Conservation (phyloP, 2,797 vertebrate species). For the Chaetophractus vellerosus region DNA sequence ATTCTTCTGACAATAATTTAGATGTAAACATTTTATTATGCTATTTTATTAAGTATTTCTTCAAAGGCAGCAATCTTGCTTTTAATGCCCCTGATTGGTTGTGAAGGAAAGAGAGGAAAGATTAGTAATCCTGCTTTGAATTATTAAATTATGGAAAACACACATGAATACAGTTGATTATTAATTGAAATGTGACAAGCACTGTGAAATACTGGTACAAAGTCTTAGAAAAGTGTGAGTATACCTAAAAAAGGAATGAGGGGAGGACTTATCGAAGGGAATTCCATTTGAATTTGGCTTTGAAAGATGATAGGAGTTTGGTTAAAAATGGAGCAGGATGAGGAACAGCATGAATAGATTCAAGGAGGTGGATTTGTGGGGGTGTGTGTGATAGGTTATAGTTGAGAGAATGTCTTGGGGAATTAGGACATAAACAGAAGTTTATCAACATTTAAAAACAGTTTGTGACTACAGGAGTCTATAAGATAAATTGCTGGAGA, state of each 20-base stretch:
- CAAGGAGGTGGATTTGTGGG: background rate
- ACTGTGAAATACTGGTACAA: background rate
- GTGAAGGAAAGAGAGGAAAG: constrained; percentile 20
- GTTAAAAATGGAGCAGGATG: background rate
- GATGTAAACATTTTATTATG: background rate
- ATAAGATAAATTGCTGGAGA: background rate
- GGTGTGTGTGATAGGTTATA: background rate
- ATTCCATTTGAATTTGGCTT: constrained; percentile 44
- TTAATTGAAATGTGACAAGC: constrained; percentile 16
- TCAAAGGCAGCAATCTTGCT: background rate
- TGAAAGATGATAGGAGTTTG: constrained; percentile 24
- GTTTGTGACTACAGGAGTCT: background rate
- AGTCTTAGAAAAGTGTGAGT: background rate
- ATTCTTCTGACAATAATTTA: constrained; percentile 30
- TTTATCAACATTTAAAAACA: background rate
- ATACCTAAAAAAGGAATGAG: background rate
- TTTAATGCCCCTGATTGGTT: background rate
- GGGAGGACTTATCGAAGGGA: background rate
- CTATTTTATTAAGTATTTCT: background rate
- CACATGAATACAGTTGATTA: constrained; percentile 7
- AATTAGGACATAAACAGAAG: constrained; percentile 9
- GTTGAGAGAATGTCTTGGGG: background rate
- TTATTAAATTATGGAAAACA: constrained; percentile 35
- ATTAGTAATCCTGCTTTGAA: background rate
- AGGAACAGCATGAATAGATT: background rate